A percentile compares a stretch with the other conserved stretches of the same genome.
Evolutionary conservation across 2,113 vertebrate genomes (phyloP).

Genomic region (Hiodon alosoides): DNA sequence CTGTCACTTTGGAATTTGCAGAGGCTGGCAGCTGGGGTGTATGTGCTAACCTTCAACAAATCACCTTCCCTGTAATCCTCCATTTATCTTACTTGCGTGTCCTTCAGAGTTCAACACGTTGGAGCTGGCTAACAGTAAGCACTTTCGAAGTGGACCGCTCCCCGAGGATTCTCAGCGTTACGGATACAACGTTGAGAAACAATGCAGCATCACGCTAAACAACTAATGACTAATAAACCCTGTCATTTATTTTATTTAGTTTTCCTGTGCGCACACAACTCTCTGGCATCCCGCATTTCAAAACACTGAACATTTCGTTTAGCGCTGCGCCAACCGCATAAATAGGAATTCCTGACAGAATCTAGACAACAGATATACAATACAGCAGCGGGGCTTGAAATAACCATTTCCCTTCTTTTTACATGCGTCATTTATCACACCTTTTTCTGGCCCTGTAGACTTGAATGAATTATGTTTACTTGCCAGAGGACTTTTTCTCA

Average conservation of each 20-base stretch:
- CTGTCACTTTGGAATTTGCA: conserved; percentile 1
- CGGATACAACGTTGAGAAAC: conserved; percentile 21
- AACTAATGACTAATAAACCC: conserved; percentile 19
- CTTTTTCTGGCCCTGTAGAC: neutral
- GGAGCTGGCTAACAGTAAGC: conserved; percentile 29
- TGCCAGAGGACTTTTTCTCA: neutral
- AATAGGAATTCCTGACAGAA: too few species aligned
- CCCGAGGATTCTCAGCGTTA: conserved; percentile 14
- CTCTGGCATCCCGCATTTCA: neutral
- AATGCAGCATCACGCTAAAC: conserved; percentile 39
- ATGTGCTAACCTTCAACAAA: conserved; percentile 29
- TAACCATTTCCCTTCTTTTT: neutral
- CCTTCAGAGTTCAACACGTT: conserved; percentile 28
- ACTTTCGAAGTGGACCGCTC: neutral
- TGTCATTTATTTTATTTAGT: conserved; percentile 17
- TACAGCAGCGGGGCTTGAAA: neutral
- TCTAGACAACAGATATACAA: neutral
- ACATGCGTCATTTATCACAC: neutral
- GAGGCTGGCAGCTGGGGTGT: neutral
- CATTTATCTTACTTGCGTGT: conserved; percentile 9
- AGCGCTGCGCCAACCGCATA: too few species aligned
- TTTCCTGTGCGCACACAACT: neutral
- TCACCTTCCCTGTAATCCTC: conserved; percentile 1
- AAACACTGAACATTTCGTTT: neutral
- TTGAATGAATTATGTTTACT: conserved; percentile 10